Percentiles rank a stretch among this genome's conserved stretches.
Evolutionary conservation across 1,140 invertebrate species (phyloP).

Genomic region (Teleopsis dalmanni): DNA sequence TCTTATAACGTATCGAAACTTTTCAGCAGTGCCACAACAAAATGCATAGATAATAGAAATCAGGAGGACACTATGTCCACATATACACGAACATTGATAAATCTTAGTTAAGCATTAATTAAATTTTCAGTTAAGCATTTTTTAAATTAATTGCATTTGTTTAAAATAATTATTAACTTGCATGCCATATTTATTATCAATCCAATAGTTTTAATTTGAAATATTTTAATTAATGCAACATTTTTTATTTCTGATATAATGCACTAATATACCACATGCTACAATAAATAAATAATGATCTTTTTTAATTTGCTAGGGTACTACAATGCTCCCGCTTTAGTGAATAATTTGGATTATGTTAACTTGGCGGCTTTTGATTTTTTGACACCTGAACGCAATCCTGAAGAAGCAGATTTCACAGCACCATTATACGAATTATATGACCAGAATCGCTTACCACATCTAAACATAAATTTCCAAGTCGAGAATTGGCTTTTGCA

Average conservation of each 20-base stretch:
- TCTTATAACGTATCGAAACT: no score
- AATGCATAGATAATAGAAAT: no score
- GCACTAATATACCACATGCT: neutral
- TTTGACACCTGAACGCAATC: constrained; percentile 62
- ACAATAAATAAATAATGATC: neutral
- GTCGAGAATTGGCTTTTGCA: constrained; percentile 56
- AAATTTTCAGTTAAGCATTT: no score
- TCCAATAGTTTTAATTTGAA: neutral
- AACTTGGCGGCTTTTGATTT: constrained; percentile 75
- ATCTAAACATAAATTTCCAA: constrained; percentile 58
- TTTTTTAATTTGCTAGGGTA: constrained; percentile 54
- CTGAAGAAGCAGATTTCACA: constrained; percentile 66
- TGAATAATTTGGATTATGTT: constrained; percentile 68
- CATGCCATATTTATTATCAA: neutral
- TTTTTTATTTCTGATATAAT: neutral
- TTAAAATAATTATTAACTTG: no score
- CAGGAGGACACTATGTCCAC: no score
- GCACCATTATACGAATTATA: constrained; percentile 62
- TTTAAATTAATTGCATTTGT: no score
- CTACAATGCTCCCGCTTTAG: constrained; percentile 64
- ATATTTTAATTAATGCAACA: neutral
- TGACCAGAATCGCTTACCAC: constrained; percentile 51
- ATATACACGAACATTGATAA: no score
- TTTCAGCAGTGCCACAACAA: no score
- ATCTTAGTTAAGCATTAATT: no score